Evolutionary conservation across 2,888 invertebrate genomes (phyloP), one percentile per base, ranked within the genome.

Genomic region (Eilema caniola): DNA sequence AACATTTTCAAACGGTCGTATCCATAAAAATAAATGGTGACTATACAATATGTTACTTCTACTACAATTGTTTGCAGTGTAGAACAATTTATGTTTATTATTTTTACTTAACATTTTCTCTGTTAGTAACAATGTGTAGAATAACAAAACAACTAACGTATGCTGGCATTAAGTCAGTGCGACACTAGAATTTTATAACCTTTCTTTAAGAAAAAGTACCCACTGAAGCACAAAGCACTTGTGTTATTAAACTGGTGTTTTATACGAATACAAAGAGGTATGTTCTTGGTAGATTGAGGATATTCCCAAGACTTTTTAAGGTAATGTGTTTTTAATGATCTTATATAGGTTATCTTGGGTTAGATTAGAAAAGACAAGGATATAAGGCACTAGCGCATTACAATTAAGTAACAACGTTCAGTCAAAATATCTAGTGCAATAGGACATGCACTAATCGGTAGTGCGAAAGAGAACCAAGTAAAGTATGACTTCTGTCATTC

Each of bases 101-200:
- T 53, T 53, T 53, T 53, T 53, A 53, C 53, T n/a, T 53, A n/a
- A n/a, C 53, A n/a, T n/a, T 53, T 53, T 53, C 53, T 53, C n/a
- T 53, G 53, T 53, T 53, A 53, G n/a, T 8, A 53, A 53, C n/a
- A 53, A 53, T 53, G 53, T 53, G 53, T 2, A n/a, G 53, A 53
- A 53, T 53, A 62, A 37, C 62, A 62, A 62, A 31, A 62, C 33
- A 62, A 25, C 31, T 16, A 57, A 24, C 31, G 57, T n/a, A 3
- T 59, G n/a, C 24, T 25, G 20, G 23, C 24, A 66, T 37, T 37
- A 24, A 37, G 24, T 28, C 28, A 53, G 53, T 53, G 53, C n/a
- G 53, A 53, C 53, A 53, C 53, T 53, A n/a, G 53, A 53, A 59
- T 59, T 59, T 59, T 59, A 59, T 59, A 59, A 12, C 8, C n/a